Conservation (phyloP, 2,113 vertebrate genomes). For the Globicephala melas region DNA sequence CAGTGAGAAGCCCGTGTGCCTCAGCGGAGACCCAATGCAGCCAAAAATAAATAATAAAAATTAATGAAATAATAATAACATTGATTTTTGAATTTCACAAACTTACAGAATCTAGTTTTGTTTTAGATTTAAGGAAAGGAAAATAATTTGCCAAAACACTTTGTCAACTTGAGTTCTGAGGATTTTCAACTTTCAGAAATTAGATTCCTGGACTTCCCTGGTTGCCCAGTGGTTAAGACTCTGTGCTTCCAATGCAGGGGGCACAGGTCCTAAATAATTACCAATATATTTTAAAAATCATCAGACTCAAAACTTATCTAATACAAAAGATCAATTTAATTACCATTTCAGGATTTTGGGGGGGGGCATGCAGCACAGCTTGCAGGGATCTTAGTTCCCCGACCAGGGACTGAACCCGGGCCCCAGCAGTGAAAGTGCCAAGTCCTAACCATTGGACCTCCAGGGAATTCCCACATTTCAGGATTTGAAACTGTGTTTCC, state of each 20-base stretch:
- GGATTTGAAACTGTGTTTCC: not conserved
- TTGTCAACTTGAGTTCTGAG: not conserved
- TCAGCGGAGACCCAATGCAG: too few species aligned
- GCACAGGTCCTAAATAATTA: not conserved
- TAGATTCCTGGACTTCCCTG: not conserved
- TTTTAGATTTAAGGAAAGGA: constrained; percentile 13
- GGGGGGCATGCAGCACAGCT: not conserved
- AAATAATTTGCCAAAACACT: not conserved
- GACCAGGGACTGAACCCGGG: not conserved
- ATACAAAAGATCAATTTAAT: not conserved
- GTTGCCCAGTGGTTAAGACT: too few species aligned
- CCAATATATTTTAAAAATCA: not conserved
- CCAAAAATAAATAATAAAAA: too few species aligned
- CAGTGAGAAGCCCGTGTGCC: too few species aligned
- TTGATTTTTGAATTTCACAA: not conserved
- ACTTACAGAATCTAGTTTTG: not conserved
- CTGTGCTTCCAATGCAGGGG: too few species aligned
- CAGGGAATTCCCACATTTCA: not conserved
- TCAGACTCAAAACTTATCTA: not conserved
- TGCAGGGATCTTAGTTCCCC: not conserved
- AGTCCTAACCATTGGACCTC: not conserved
- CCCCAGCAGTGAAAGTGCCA: not conserved
- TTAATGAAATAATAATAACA: not conserved
- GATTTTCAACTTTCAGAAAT: constrained; percentile 11
- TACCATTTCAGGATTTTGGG: not conserved